These are phyloP conservation scores for Hippocampus zosterae DNA, from an alignment of 2,113 vertebrate species.

Conservation along the genomic window DNA sequence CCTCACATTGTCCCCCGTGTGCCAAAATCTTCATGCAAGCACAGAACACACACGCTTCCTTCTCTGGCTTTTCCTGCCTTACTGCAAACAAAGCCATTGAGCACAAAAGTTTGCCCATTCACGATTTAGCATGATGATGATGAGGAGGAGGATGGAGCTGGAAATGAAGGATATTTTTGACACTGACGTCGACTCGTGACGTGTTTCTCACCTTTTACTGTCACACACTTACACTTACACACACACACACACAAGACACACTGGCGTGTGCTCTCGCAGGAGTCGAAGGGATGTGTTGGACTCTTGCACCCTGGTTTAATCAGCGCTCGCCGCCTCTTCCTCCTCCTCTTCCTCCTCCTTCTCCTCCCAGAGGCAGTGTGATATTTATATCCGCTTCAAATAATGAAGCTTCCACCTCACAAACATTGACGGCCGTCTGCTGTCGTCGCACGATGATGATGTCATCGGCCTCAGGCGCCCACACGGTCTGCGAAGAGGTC, in stretches of 20 bases:
- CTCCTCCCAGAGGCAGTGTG: constrained; percentile 51
- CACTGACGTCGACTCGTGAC: not conserved
- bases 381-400: constrained; percentile 65
- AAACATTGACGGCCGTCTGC: not conserved
- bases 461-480: not conserved
- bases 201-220: not conserved
- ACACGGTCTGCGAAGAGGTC: not conserved
- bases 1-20: not conserved
- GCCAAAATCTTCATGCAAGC: not conserved
- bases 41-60: not conserved
- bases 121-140: not conserved
- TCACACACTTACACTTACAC: not conserved
- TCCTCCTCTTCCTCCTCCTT: constrained; percentile 18
- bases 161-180: not conserved
- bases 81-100: not conserved
- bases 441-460: not conserved
- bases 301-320: constrained; percentile 16
- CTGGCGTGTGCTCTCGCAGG: not conserved
- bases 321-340: constrained; percentile 22
- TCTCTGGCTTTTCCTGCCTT: not conserved
- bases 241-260: not conserved
- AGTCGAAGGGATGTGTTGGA: not conserved
- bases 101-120: not conserved
- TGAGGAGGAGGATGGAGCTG: not conserved
- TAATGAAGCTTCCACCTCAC: constrained; percentile 55